A percentile compares a stretch with the other conserved stretches of the same genome.
Conservation (phyloP, 2,888 invertebrate genomes). For the Carcina quercana region DNA sequence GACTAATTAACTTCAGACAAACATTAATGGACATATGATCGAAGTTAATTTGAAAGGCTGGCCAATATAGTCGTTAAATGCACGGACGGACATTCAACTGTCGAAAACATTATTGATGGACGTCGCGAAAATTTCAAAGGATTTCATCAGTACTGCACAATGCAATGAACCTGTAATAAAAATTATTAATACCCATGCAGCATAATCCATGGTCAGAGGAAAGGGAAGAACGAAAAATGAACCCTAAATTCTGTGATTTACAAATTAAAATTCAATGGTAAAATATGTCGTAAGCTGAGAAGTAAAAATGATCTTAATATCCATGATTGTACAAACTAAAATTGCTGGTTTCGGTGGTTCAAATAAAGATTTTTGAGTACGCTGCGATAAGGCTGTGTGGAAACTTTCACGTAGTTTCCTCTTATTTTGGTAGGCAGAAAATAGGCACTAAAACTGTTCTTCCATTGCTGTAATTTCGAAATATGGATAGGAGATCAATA, state of each 20-base stretch:
- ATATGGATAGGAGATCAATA: too few relatives aligned
- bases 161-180: constrained; percentile 66
- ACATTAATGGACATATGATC: constrained; percentile 40
- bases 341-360: constrained; percentile 41
- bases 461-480: too few relatives aligned
- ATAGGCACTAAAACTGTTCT: too few relatives aligned
- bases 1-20: constrained; percentile 39
- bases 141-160: constrained; percentile 52
- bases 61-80: constrained; percentile 53
- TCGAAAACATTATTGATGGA: constrained; percentile 65
- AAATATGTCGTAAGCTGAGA: constrained; percentile 15
- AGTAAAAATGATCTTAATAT: constrained; percentile 42
- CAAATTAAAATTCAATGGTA: too few relatives aligned
- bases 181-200: constrained; percentile 67
- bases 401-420: too few relatives aligned
- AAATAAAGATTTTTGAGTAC: too few relatives aligned
- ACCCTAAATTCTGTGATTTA: too few relatives aligned
- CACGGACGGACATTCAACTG: constrained; percentile 55
- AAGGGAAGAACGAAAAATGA: too few relatives aligned
- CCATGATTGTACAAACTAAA: constrained; percentile 50
- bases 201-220: constrained; percentile 33
- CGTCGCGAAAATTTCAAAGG: constrained; percentile 47
- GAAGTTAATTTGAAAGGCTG: constrained; percentile 49
- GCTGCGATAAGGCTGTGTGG: too few relatives aligned
- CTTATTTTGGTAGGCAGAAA: too few relatives aligned